Conservation (phyloP, 2,888 invertebrate species). For the Tenodera sinensis region DNA sequence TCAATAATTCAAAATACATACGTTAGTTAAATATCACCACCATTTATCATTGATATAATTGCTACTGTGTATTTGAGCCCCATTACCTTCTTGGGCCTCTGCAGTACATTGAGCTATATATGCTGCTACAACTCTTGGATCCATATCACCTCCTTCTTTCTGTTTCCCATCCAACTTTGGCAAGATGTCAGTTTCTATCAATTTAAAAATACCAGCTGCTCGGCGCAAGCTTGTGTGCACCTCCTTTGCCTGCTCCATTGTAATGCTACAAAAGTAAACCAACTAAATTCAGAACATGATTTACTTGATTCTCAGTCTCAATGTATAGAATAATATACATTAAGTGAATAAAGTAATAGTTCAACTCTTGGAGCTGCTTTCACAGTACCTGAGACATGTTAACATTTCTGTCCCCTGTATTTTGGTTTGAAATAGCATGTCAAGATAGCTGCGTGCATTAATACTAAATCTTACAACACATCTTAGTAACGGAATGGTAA, state of each 20-base stretch:
- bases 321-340: too few relatives aligned
- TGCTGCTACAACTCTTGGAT: slow-evolving; percentile 54
- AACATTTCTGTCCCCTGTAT: too few relatives aligned
- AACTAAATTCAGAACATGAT: background rate
- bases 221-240: slow-evolving; percentile 56
- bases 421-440: too few relatives aligned
- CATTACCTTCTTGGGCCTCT: slow-evolving; percentile 62
- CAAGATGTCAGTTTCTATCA: slow-evolving; percentile 46
- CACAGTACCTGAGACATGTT: too few relatives aligned
- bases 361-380: too few relatives aligned
- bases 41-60: background rate
- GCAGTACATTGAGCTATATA: slow-evolving; percentile 61
- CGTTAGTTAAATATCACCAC: background rate
- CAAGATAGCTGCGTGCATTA: too few relatives aligned
- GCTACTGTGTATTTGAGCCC: background rate
- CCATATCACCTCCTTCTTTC: slow-evolving; percentile 53
- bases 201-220: slow-evolving; percentile 58
- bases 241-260: slow-evolving; percentile 60
- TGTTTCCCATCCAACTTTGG: slow-evolving; percentile 41
- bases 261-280: slow-evolving; percentile 38
- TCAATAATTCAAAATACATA: background rate
- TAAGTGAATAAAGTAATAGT: too few relatives aligned
- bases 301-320: background rate
- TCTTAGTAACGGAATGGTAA: too few relatives aligned
- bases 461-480: too few relatives aligned